A percentile compares a stretch with the other conserved stretches of the same genome.
Evolutionary conservation across 2,888 invertebrate species (phyloP).

Genomic region (Dynastes grantii): DNA sequence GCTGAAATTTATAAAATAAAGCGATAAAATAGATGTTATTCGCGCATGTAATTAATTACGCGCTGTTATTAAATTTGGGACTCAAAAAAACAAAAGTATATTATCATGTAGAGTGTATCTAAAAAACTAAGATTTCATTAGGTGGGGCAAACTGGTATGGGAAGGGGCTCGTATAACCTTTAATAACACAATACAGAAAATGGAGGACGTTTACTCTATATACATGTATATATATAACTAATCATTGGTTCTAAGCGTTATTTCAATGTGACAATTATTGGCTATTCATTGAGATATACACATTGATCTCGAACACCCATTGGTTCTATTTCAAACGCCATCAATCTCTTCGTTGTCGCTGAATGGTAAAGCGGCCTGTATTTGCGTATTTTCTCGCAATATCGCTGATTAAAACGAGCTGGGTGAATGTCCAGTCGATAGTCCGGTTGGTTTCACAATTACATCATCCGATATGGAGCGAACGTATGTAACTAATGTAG

Average conservation of each 20-base stretch:
- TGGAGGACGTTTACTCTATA: too few species aligned
- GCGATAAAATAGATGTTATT: too few species aligned
- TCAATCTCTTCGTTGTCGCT: not conserved
- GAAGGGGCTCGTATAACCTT: too few species aligned
- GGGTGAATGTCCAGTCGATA: not conserved
- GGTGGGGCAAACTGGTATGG: too few species aligned
- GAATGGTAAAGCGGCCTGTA: not conserved
- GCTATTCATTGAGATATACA: not conserved
- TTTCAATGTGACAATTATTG: not conserved
- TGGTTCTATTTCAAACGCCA: not conserved
- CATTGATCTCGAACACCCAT: not conserved
- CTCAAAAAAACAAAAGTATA: too few species aligned
- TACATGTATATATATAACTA: too few species aligned
- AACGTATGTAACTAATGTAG: not conserved
- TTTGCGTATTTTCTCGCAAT: not conserved
- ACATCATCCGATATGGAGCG: not conserved
- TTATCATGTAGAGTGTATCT: too few species aligned
- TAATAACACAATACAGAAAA: too few species aligned
- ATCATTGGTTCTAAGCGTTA: not conserved
- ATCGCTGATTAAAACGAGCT: constrained; percentile 11
- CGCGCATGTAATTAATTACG: too few species aligned
- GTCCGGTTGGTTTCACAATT: constrained; percentile 5
- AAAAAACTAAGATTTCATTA: too few species aligned
- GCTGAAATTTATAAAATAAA: too few species aligned
- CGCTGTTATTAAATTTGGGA: too few species aligned